A percentile compares a stretch with the other conserved stretches of the same genome.
phyloP scores from a whole-genome alignment of 2,113 vertebrate species.

The Oophaga pumilio region DNA sequence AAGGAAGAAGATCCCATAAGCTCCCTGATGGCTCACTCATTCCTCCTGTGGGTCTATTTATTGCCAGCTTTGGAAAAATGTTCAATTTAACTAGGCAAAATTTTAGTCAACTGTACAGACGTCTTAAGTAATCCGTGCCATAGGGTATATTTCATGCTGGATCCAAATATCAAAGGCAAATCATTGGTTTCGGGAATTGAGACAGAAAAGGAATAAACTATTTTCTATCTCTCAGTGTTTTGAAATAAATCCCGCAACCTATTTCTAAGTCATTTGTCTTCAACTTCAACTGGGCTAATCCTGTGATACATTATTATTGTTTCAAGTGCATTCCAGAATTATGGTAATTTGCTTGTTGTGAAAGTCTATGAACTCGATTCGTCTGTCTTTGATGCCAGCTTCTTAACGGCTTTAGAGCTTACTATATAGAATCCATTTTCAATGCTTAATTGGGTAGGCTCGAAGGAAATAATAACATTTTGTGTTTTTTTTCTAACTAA shows the following conservation, averaged over 20 bases:
- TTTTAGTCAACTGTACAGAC: background rate
- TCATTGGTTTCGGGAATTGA: background rate
- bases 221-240: conserved; percentile 12
- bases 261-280: conserved; percentile 34
- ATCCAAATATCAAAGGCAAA: conserved; percentile 11
- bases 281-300: conserved; percentile 43
- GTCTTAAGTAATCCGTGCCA: background rate
- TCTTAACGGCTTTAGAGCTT: background rate
- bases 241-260: conserved; percentile 41
- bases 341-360: conserved; percentile 53
- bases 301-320: conserved; percentile 54
- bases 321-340: conserved; percentile 54
- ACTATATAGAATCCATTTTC: conserved; percentile 47
- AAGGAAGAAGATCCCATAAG: too few species aligned
- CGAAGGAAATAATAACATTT: conserved; percentile 48
- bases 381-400: conserved; percentile 51
- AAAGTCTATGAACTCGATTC: conserved; percentile 24
- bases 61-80: background rate
- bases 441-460: conserved; percentile 38
- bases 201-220: conserved; percentile 7
- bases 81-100: background rate
- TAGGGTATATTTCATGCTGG: background rate
- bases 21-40: background rate
- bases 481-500: conserved; percentile 4
- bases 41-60: background rate